phyloP scores from a whole-genome alignment of 2,797 vertebrate species.

The Enoplosus armatus region DNA sequence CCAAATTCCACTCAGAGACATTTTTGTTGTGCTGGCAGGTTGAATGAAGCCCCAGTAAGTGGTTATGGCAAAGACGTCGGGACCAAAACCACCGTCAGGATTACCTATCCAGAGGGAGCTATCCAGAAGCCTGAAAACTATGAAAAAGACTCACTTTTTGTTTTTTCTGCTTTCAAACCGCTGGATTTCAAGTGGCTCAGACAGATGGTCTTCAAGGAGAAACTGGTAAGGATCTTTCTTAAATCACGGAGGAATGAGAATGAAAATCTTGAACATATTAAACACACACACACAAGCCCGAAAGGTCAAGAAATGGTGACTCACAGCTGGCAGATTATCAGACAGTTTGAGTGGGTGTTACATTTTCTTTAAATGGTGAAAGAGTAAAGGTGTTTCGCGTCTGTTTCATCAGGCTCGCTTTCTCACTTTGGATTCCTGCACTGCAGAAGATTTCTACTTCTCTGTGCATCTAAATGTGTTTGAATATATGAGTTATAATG shows the following conservation, averaged over 20 bases:
- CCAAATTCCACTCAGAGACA: not conserved
- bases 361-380: not conserved
- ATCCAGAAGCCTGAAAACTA: conserved; percentile 94
- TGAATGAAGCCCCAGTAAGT: conserved; percentile 94
- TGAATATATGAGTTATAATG: conserved; percentile 33
- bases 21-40: conserved; percentile 78
- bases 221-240: conserved; percentile 88
- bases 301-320: not conserved
- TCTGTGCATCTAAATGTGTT: conserved; percentile 17
- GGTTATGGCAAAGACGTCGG: conserved; percentile 95
- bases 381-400: not conserved
- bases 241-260: not conserved
- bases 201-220: conserved; percentile 96
- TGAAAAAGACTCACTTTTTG: conserved; percentile 95
- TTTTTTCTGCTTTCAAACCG: conserved; percentile 97
- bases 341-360: not conserved
- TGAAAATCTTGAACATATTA: conserved; percentile 2
- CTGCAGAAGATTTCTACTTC: not conserved
- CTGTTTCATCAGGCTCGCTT: not conserved
- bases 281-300: not conserved
- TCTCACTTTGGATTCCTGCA: not conserved
- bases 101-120: conserved; percentile 98
- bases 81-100: conserved; percentile 96
- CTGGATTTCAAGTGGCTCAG: conserved; percentile 98
- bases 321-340: not conserved